These are phyloP conservation scores for Listronotus oregonensis DNA, from an alignment of 1,140 invertebrate genomes.

Conservation along the genomic window DNA sequence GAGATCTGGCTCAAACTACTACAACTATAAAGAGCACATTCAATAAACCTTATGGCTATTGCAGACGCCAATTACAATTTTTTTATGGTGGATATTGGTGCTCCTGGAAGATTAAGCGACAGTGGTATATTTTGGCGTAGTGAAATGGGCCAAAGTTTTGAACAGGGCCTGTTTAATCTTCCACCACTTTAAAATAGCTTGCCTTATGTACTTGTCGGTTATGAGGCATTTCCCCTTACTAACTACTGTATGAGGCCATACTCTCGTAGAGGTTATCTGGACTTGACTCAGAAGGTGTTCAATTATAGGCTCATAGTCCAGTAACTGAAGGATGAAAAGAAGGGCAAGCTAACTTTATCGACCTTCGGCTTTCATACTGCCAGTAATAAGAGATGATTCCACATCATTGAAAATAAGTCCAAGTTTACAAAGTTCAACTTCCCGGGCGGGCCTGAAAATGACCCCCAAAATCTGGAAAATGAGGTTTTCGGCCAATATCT, in stretches of 20 bases:
- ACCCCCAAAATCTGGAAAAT: no score
- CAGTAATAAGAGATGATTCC: no score
- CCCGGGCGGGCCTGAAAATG: no score
- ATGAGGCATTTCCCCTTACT: constrained; percentile 59
- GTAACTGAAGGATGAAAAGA: no score
- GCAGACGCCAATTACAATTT: no score
- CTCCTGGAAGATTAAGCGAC: not conserved
- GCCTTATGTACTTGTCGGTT: constrained; percentile 53
- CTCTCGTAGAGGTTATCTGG: constrained; percentile 44
- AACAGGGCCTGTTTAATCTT: not conserved
- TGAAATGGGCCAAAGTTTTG: not conserved
- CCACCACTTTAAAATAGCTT: constrained; percentile 9
- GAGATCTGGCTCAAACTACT: no score
- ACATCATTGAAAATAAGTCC: no score
- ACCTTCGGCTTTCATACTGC: no score
- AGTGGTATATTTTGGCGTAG: not conserved
- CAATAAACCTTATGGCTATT: not conserved
- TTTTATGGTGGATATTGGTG: not conserved
- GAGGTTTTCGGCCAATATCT: no score
- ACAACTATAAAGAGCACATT: no score
- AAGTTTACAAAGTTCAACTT: no score
- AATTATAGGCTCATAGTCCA: constrained; percentile 54
- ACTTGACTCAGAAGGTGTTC: constrained; percentile 48
- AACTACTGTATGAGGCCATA: constrained; percentile 58
- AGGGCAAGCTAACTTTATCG: no score